A percentile compares a stretch with the other conserved stretches of the same genome.
Conservation (phyloP, 1,140 invertebrate species). For the Lordiphosa mommai region DNA sequence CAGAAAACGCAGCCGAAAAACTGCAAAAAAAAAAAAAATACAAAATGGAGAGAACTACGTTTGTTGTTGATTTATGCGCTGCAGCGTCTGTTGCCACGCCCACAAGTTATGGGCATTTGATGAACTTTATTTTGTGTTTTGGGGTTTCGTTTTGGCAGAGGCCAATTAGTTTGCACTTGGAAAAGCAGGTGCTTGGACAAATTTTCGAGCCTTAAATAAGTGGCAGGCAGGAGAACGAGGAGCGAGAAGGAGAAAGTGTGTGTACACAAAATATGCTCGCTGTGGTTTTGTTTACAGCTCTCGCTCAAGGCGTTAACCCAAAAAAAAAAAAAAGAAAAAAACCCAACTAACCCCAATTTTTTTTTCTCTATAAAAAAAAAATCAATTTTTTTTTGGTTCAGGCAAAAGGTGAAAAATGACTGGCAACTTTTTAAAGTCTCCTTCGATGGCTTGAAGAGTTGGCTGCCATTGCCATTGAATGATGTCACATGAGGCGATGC, state of each 20-base stretch:
- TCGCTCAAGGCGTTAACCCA: slow-evolving; percentile 29
- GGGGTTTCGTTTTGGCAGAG: neutral
- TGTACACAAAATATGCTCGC: neutral
- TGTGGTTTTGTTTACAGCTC: slow-evolving; percentile 26
- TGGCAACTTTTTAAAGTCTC: slow-evolving; percentile 6
- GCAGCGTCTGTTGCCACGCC: slow-evolving; percentile 23
- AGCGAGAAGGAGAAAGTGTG: neutral
- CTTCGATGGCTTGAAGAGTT: slow-evolving; percentile 9
- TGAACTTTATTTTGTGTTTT: slow-evolving; percentile 12
- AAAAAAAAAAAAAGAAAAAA: slow-evolving; percentile 20
- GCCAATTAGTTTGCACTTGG: slow-evolving; percentile 20
- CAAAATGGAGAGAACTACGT: slow-evolving; percentile 2
- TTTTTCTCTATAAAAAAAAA: too few relatives aligned
- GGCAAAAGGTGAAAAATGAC: slow-evolving; percentile 8
- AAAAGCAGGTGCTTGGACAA: neutral
- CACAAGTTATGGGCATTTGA: slow-evolving; percentile 2
- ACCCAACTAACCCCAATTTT: too few relatives aligned
- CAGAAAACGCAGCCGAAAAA: slow-evolving; percentile 32
- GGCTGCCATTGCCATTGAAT: slow-evolving; percentile 43
- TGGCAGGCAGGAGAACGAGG: neutral
- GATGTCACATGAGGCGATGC: slow-evolving; percentile 51
- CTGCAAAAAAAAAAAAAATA: slow-evolving; percentile 6
- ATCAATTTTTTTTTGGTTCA: too few relatives aligned
- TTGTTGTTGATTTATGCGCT: slow-evolving; percentile 54
- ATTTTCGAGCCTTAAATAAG: slow-evolving; percentile 2